Evolutionary conservation across 2,113 vertebrate genomes (phyloP).

Genomic region (Myanophis thanlyinensis): DNA sequence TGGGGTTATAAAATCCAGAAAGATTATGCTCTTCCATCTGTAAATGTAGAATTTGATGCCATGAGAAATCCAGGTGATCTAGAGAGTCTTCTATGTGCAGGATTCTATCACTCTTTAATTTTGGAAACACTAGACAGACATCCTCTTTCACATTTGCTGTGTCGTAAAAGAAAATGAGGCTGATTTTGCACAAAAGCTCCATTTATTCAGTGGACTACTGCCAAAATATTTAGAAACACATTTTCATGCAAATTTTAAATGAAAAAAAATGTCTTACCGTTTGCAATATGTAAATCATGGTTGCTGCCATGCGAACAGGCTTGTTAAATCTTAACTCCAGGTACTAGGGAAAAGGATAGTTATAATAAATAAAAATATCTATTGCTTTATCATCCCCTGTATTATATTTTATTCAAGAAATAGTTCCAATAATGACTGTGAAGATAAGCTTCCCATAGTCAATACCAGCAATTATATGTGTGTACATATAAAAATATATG

Average conservation of each 20-base stretch:
- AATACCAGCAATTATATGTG: not conserved
- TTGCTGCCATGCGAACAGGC: conserved; percentile 72
- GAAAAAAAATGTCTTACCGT: conserved; percentile 65
- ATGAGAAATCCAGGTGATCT: not conserved
- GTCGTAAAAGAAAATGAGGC: not conserved
- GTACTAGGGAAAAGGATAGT: conserved; percentile 67
- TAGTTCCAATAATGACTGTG: not conserved
- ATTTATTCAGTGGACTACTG: not conserved
- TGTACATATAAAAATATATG: too few species aligned
- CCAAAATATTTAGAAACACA: not conserved
- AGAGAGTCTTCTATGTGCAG: not conserved
- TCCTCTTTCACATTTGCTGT: not conserved
- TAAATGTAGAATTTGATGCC: not conserved
- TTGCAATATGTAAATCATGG: conserved; percentile 78
- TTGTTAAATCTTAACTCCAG: conserved; percentile 83
- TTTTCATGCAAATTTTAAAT: not conserved
- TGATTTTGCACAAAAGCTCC: not conserved
- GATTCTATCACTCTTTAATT: not conserved
- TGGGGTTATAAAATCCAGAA: not conserved
- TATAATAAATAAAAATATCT: conserved; percentile 4
- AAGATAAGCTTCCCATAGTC: not conserved
- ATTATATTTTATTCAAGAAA: not conserved
- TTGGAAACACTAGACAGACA: not conserved
- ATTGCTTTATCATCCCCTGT: not conserved
- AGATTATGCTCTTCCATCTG: not conserved